Evolutionary conservation across 2,888 invertebrate species (phyloP).

Genomic region (Ornithoptera alexandrae): DNA sequence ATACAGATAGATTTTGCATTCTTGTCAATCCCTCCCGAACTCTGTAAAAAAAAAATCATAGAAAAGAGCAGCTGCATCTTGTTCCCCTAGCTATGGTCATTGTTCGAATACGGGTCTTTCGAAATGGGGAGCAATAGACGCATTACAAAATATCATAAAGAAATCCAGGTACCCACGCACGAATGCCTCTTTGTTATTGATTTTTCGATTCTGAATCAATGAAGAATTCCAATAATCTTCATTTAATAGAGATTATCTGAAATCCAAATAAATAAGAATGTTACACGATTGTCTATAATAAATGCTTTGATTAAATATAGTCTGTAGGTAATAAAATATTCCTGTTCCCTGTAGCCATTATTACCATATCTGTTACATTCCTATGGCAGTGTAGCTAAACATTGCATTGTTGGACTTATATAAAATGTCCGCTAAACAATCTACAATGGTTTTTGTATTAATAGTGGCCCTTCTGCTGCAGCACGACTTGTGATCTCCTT

Average conservation of each 20-base stretch:
- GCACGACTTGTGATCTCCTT: constrained; percentile 42
- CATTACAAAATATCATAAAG: constrained; percentile 58
- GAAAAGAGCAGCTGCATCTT: constrained; percentile 76
- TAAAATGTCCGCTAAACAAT: constrained; percentile 54
- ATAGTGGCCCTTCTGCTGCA: constrained; percentile 32
- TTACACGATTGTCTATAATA: no score
- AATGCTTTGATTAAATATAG: background rate
- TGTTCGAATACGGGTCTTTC: constrained; percentile 73
- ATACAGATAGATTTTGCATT: constrained; percentile 49
- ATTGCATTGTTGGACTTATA: constrained; percentile 28
- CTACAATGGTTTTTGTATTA: constrained; percentile 35
- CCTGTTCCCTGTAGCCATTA: background rate
- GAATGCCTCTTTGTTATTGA: constrained; percentile 40
- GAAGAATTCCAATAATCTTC: constrained; percentile 4
- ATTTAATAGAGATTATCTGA: background rate
- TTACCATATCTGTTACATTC: constrained; percentile 6
- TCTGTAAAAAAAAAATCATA: constrained; percentile 51
- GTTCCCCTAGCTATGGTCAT: constrained; percentile 70
- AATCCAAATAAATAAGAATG: background rate
- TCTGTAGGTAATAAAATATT: background rate
- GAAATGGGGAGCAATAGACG: constrained; percentile 70
- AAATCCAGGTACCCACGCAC: constrained; percentile 68
- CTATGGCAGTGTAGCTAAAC: constrained; percentile 36
- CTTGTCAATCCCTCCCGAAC: constrained; percentile 49
- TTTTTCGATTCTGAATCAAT: constrained; percentile 27